Base-by-base conservation (phyloP, 2,888 invertebrate genomes). In the Ennomos erosarius region DNA sequence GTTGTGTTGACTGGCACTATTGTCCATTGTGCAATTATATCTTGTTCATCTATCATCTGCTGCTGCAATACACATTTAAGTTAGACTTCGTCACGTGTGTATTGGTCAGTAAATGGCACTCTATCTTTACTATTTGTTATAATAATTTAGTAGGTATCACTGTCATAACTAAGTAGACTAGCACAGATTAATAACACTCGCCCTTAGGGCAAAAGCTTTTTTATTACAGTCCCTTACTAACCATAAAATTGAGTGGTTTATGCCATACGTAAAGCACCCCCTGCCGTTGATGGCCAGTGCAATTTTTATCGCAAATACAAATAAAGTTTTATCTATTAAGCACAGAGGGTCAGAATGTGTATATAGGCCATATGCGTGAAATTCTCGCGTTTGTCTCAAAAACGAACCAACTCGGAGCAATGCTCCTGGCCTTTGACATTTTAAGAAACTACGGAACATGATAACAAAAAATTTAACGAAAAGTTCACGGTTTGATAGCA, bases 1-100 rank as follows among this genome's bases (percentile, higher is more conserved):
- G 73, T 79, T 81, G 74, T 76, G 73, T 71, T 69, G 72, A 72
- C 73, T 71, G 77, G 76, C 78, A 72, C 74, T 75, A 77, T 81
- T 75, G 76, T 82, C 75, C 75, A 75, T 73, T 69, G 71, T 78
- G 77, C 81, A 81, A 79, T 80, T 74, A 71, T 75, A 68, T 70
- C 55, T 76, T 69, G 76, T 78, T 82, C 78, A 77, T 69, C 75
- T 81, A 82, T 84, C 83, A 84, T 86, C 81, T 82, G 80, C 75
- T 82, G 80, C 75, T 76, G 51, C 46, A 59, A 26, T 52, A n/a
- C 64, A 76, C 75, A 72, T 71, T 73, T 70, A 69, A 60, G 54
- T 47, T 43, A 39, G 26, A 11, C 50, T 43, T 50, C 42, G 1
- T 6, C 26, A 26, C 26, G 4, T 26, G 26, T 26, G 26, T 26